phyloP scores from a whole-genome alignment of 2,888 invertebrate species.

The Oligia fasciuncula region DNA sequence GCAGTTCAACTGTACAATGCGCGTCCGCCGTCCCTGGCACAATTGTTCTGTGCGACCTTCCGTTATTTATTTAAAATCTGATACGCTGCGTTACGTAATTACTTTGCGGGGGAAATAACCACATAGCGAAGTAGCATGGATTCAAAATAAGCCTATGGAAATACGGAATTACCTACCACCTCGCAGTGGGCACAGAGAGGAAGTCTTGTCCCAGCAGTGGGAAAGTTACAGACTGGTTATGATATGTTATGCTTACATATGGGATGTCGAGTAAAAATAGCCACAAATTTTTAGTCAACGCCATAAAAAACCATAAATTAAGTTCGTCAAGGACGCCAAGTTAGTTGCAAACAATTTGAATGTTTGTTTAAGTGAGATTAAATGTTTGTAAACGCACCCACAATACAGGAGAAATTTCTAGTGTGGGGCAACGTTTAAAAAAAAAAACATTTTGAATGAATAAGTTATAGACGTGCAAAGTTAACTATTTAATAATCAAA shows the following conservation, averaged over 20 bases:
- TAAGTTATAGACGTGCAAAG: not conserved
- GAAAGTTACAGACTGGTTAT: not conserved
- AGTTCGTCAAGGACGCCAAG: not conserved
- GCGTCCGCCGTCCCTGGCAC: constrained; percentile 66
- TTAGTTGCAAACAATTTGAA: not conserved
- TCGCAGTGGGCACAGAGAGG: not conserved
- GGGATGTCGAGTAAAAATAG: not conserved
- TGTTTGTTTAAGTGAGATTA: no score
- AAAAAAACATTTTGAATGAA: not conserved
- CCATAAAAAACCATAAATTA: constrained; percentile 9
- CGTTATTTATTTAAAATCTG: constrained; percentile 52
- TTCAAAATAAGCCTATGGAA: not conserved
- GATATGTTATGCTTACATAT: not conserved
- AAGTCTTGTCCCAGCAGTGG: no score
- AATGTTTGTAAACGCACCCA: no score
- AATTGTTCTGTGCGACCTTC: constrained; percentile 36
- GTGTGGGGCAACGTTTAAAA: no score
- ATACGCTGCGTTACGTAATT: constrained; percentile 41
- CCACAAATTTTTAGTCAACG: not conserved
- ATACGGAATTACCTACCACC: not conserved
- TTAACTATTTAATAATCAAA: not conserved
- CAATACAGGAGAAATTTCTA: no score
- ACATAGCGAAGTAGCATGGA: not conserved
- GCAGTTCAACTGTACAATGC: constrained; percentile 57
- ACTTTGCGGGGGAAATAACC: constrained; percentile 5